Evolutionary conservation across 2,797 vertebrate species (phyloP).

Genomic region (Thalassophryne amazonica): DNA sequence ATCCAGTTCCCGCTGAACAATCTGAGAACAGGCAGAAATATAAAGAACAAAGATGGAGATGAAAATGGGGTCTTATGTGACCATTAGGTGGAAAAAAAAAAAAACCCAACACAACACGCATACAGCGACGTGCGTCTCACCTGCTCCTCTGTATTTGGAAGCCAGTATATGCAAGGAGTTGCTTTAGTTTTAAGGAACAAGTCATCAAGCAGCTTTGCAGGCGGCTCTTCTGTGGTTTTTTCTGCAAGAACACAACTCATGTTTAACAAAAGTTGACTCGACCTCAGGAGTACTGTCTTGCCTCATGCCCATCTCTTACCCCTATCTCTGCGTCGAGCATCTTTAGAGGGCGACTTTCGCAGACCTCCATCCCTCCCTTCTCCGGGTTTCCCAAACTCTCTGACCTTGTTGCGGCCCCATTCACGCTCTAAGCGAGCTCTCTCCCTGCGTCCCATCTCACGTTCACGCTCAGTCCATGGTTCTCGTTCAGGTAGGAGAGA

Average conservation of each 20-base stretch:
- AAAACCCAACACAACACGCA: too few species aligned
- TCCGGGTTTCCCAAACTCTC: slow-evolving; percentile 73
- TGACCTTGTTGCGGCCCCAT: slow-evolving; percentile 91
- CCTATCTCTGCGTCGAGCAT: slow-evolving; percentile 85
- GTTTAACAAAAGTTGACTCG: background rate
- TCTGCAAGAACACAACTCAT: slow-evolving; percentile 58
- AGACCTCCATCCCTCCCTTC: slow-evolving; percentile 78
- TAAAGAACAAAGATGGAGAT: background rate
- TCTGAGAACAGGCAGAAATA: slow-evolving; percentile 55
- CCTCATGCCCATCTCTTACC: slow-evolving; percentile 58
- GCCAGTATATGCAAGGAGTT: slow-evolving; percentile 93
- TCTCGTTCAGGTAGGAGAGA: slow-evolving; percentile 79
- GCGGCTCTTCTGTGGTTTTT: slow-evolving; percentile 85
- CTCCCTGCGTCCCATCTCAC: slow-evolving; percentile 90
- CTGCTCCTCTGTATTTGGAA: slow-evolving; percentile 89
- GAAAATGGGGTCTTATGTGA: too few species aligned
- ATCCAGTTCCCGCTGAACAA: slow-evolving; percentile 80
- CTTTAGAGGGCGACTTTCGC: slow-evolving; percentile 82
- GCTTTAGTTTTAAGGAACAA: slow-evolving; percentile 93
- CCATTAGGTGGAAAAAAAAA: too few species aligned
- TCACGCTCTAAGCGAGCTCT: slow-evolving; percentile 85
- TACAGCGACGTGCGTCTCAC: slow-evolving; percentile 48
- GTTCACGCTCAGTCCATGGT: slow-evolving; percentile 88
- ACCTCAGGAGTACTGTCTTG: background rate
- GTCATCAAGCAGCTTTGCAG: slow-evolving; percentile 90